phyloP scores from a whole-genome alignment of 2,113 vertebrate species.

The Suncus etruscus region DNA sequence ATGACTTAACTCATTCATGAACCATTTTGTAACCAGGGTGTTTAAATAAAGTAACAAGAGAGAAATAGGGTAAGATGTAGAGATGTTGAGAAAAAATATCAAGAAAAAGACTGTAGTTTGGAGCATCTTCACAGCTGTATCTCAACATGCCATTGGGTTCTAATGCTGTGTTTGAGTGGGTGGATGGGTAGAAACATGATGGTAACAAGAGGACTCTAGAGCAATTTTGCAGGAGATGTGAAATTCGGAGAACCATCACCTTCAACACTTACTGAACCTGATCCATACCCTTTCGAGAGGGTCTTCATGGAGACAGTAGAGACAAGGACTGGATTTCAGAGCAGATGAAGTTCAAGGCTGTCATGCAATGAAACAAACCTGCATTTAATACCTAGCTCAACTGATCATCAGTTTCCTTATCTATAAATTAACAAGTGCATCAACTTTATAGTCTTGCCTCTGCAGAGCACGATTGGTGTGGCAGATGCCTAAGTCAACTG shows the following conservation, averaged over 20 bases:
- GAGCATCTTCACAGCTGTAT: no score
- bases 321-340: background rate
- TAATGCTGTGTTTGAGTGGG: no score
- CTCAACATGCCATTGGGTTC: no score
- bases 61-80: no score
- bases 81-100: no score
- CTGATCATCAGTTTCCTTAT: background rate
- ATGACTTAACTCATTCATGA: background rate
- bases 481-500: background rate
- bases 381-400: background rate
- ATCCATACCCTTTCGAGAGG: background rate
- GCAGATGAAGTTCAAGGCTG: background rate
- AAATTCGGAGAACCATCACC: accelerated
- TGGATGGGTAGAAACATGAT: background rate
- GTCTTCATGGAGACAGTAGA: background rate
- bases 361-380: background rate
- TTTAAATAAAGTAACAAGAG: no score
- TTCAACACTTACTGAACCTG: background rate
- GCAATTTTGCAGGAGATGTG: accelerated
- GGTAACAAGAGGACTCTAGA: background rate
- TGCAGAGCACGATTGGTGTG: background rate
- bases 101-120: no score
- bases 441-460: background rate
- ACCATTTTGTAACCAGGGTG: no score
- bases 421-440: background rate